Percentiles rank a stretch among this genome's conserved stretches.
These are phyloP conservation scores for Fragum fragum DNA, from an alignment of 2,888 invertebrate genomes.

Conservation along the genomic window DNA sequence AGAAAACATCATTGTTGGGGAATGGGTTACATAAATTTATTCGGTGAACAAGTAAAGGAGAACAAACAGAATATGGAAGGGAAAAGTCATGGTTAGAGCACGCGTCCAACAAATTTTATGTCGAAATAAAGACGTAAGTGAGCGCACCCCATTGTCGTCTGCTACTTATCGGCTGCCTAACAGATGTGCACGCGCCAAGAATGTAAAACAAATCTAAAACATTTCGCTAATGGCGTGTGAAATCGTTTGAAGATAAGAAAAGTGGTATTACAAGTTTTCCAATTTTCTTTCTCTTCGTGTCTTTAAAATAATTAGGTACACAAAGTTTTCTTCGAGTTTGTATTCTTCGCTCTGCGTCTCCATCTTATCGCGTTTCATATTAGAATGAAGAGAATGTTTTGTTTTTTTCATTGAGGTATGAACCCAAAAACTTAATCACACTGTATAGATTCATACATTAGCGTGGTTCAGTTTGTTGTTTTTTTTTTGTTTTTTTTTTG, in stretches of 20 bases:
- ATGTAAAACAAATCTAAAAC: constrained; percentile 25
- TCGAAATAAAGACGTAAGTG: constrained; percentile 20
- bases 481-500: too few relatives aligned
- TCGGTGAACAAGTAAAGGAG: too few relatives aligned
- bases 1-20: too few relatives aligned
- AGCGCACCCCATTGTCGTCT: constrained; percentile 25
- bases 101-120: constrained; percentile 26
- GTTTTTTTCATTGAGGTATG: too few relatives aligned
- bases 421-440: too few relatives aligned
- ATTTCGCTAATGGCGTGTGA: constrained; percentile 32
- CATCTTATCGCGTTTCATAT: too few relatives aligned
- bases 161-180: constrained; percentile 16
- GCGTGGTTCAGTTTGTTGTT: too few relatives aligned
- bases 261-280: constrained; percentile 18
- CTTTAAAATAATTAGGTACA: background rate
- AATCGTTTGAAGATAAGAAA: constrained; percentile 36
- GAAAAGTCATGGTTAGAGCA: background rate
- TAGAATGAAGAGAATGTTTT: too few relatives aligned
- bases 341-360: too few relatives aligned
- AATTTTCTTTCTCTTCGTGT: constrained; percentile 13
- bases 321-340: background rate
- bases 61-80: background rate
- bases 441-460: too few relatives aligned
- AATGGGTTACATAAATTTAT: too few relatives aligned
- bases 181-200: constrained; percentile 35